phyloP scores from a whole-genome alignment of 2,888 invertebrate species.

The Chrysolina haemoptera region DNA sequence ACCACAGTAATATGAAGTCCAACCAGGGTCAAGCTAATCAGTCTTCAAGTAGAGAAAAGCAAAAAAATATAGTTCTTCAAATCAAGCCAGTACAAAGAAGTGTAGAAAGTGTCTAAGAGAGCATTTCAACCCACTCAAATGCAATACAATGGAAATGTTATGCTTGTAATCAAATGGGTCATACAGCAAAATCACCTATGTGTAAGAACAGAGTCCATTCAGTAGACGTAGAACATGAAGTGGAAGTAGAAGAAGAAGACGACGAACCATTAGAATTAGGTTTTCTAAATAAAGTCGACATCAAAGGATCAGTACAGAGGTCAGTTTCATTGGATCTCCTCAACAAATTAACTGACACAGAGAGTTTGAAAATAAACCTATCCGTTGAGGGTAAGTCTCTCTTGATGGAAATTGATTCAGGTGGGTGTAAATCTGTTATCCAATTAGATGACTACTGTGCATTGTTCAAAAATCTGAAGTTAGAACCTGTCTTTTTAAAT shows the following conservation, averaged over 20 bases:
- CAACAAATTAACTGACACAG: conserved; percentile 1
- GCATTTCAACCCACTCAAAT: conserved; percentile 12
- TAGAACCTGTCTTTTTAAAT: conserved; percentile 22
- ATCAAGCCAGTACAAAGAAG: not conserved
- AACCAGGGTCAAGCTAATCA: not conserved
- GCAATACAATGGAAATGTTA: conserved; percentile 33
- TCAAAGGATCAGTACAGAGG: not conserved
- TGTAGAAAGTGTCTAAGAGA: not conserved
- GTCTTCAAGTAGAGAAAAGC: too few relatives aligned
- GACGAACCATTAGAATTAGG: conserved; percentile 10
- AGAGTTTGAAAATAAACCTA: not conserved
- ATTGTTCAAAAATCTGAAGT: not conserved
- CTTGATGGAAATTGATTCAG: conserved; percentile 24
- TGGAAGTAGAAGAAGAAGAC: conserved; percentile 8
- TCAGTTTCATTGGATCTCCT: not conserved
- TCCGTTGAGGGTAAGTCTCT: not conserved
- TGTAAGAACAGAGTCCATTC: not conserved
- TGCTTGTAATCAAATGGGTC: conserved; percentile 26
- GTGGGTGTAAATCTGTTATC: conserved; percentile 24
- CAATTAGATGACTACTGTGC: conserved; percentile 3
- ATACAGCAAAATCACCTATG: conserved; percentile 23
- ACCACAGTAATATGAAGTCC: not conserved
- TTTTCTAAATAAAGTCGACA: not conserved
- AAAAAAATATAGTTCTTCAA: not conserved
- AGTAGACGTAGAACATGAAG: not conserved